Percentiles rank a stretch among this genome's conserved stretches.
These are phyloP conservation scores for Furcifer pardalis DNA, from an alignment of 2,797 vertebrate genomes.

Conservation along the genomic window DNA sequence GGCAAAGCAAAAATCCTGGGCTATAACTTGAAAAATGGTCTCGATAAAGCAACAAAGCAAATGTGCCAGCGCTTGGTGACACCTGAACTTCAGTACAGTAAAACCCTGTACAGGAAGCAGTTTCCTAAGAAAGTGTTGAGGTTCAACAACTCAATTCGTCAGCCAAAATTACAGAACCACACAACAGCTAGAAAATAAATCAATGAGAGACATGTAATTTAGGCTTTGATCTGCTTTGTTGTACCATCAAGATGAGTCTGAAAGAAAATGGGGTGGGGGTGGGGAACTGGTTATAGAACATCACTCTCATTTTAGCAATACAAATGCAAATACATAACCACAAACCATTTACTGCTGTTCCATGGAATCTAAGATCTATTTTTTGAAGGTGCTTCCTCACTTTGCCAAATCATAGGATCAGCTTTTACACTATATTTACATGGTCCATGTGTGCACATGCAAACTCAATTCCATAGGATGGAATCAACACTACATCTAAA, in stretches of 20 bases:
- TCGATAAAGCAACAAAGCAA: constrained; percentile 58
- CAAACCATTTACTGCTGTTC: too few relatives aligned
- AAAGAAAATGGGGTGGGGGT: neutral
- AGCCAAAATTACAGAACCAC: neutral
- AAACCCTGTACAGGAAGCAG: constrained; percentile 74
- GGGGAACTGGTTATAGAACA: too few relatives aligned
- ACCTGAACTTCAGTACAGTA: constrained; percentile 84
- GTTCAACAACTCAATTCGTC: neutral
- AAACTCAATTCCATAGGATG: too few relatives aligned
- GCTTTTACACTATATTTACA: neutral
- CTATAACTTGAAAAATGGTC: constrained; percentile 80
- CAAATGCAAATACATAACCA: too few relatives aligned
- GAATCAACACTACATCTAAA: neutral
- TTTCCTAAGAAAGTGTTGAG: constrained; percentile 55
- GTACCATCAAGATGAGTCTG: neutral
- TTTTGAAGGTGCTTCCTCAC: neutral
- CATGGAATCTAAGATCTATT: neutral
- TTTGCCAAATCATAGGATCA: neutral
- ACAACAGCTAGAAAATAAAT: neutral
- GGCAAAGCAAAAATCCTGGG: constrained; percentile 82
- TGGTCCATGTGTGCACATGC: too few relatives aligned
- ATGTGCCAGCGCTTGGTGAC: constrained; percentile 79
- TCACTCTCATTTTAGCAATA: too few relatives aligned
- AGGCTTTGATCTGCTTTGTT: neutral
- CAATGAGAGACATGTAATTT: neutral